Percentiles rank a stretch among this genome's conserved stretches.
Evolutionary conservation across 2,888 invertebrate species (phyloP).

Genomic region (Pammene fasciana): DNA sequence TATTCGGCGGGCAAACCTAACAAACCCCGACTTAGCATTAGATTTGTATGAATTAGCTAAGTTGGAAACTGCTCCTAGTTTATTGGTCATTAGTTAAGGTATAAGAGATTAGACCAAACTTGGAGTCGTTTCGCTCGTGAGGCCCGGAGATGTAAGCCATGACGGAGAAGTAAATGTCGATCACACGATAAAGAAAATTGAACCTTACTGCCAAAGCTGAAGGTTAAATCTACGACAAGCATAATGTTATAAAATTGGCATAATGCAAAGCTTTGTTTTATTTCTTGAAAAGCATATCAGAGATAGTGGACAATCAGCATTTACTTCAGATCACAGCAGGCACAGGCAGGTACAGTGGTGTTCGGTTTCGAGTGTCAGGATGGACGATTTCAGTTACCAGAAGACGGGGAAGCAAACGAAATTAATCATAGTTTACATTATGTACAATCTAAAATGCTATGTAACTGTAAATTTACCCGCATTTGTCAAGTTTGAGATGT

Average conservation of each 20-base stretch:
- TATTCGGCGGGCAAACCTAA: constrained; percentile 16
- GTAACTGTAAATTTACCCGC: constrained; percentile 10
- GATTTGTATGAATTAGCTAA: constrained; percentile 1
- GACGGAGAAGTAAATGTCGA: constrained; percentile 67
- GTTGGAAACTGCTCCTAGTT: constrained; percentile 24
- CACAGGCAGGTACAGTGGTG: constrained; percentile 59
- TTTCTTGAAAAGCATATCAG: constrained; percentile 50
- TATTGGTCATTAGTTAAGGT: constrained; percentile 11
- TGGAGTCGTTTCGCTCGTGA: constrained; percentile 51
- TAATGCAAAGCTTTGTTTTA: constrained; percentile 45
- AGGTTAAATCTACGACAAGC: constrained; percentile 49
- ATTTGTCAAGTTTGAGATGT: neutral
- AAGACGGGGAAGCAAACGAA: constrained; percentile 77
- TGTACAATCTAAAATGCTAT: neutral
- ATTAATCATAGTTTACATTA: constrained; percentile 52
- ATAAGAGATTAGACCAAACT: constrained; percentile 23
- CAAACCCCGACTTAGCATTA: constrained; percentile 11
- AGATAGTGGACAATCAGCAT: constrained; percentile 54
- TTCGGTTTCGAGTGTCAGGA: constrained; percentile 73
- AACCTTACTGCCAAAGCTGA: constrained; percentile 47
- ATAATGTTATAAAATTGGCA: constrained; percentile 38
- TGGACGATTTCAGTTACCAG: constrained; percentile 76
- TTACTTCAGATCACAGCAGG: constrained; percentile 67
- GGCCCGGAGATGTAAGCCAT: constrained; percentile 47
- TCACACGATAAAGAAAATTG: constrained; percentile 44